phyloP scores from a whole-genome alignment of 2,113 vertebrate species.

The Hyla sarda region DNA sequence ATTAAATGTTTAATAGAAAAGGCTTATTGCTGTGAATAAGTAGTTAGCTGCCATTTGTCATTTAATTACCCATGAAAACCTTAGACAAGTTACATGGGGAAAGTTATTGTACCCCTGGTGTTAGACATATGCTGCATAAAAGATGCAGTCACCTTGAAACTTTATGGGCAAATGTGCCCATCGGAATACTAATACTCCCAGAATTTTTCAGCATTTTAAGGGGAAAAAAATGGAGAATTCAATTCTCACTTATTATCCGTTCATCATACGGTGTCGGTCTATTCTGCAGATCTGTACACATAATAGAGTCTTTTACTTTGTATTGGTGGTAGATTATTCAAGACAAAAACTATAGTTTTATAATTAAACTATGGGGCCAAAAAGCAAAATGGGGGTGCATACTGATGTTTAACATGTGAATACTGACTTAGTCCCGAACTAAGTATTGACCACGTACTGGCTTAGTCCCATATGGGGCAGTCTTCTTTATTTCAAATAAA shows the following conservation, averaged over 20 bases:
- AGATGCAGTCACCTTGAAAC: slow-evolving; percentile 80
- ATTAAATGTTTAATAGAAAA: slow-evolving; percentile 76
- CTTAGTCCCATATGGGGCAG: too few species aligned
- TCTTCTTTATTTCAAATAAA: too few species aligned
- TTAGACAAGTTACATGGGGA: slow-evolving; percentile 67
- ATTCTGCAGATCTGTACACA: neutral
- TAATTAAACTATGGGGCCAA: too few species aligned
- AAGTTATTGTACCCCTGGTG: slow-evolving; percentile 71
- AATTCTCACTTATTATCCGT: neutral
- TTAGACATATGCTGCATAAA: slow-evolving; percentile 77
- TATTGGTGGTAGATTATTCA: too few species aligned
- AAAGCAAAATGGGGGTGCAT: too few species aligned
- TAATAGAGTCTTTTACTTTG: too few species aligned
- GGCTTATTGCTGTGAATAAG: slow-evolving; percentile 70
- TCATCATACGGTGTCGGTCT: neutral
- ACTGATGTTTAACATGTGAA: too few species aligned
- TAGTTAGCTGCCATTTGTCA: slow-evolving; percentile 71
- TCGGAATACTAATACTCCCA: slow-evolving; percentile 30
- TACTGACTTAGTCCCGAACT: too few species aligned
- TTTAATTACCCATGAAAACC: slow-evolving; percentile 81
- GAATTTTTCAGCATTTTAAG: neutral
- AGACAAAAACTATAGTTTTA: too few species aligned
- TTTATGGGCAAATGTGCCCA: slow-evolving; percentile 67
- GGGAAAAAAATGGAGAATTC: neutral
- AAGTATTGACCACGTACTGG: too few species aligned